phyloP scores from a whole-genome alignment of 2,797 vertebrate species.

The Eulemur mongoz region DNA sequence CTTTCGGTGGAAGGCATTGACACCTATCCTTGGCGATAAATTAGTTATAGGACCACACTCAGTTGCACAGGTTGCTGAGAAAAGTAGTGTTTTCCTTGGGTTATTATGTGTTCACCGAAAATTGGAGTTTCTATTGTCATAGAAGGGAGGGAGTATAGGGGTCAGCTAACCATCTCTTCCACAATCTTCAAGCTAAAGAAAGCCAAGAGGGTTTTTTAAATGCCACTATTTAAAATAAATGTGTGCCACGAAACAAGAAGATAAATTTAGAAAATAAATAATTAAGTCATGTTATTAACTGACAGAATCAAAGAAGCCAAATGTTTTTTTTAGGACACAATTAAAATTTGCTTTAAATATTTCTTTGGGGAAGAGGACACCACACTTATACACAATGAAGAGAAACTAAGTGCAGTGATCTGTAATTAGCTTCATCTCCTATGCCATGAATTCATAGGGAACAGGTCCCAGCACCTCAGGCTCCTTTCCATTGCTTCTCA shows the following conservation, averaged over 20 bases:
- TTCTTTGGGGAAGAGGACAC: too few species aligned
- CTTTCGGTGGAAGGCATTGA: neutral
- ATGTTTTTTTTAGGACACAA: neutral
- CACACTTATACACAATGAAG: too few species aligned
- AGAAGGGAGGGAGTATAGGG: neutral
- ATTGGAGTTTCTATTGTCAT: neutral
- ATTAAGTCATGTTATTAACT: neutral
- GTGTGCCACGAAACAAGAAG: neutral
- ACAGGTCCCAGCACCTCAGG: too few species aligned
- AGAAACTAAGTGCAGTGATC: too few species aligned
- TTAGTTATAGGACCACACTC: neutral
- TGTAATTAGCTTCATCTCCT: too few species aligned
- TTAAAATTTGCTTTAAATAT: too few species aligned
- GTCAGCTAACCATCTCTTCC: neutral
- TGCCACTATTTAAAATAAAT: neutral
- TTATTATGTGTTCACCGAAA: neutral
- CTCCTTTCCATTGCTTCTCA: too few species aligned
- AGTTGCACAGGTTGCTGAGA: neutral
- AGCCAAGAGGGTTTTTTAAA: neutral
- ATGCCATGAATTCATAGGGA: too few species aligned
- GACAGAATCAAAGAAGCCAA: neutral
- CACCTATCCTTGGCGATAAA: neutral
- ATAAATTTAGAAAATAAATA: neutral
- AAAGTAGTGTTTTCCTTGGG: neutral
- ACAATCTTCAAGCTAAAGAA: neutral